Percentiles rank a stretch among this genome's conserved stretches.
Conservation (phyloP, 2,797 vertebrate genomes). For the Hypotaenidia philippensis region DNA sequence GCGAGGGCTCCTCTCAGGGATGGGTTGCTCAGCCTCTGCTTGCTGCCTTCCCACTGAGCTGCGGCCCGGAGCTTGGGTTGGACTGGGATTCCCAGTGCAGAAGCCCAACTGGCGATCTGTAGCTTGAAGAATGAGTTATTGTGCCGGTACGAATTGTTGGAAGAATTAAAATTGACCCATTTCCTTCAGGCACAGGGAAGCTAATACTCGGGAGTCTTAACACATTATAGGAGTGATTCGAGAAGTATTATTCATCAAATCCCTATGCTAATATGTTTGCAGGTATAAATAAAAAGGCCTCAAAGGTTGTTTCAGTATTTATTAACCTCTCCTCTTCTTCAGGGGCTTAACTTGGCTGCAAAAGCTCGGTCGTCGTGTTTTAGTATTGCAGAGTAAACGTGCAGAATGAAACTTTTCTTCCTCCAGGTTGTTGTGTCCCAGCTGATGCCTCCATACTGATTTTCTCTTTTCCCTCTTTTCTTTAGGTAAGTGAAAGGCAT, state of each 20-base stretch:
- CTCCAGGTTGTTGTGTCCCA: too few species aligned
- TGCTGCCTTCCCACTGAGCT: slow-evolving; percentile 8
- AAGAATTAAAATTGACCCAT: slow-evolving; percentile 70
- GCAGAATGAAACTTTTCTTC: too few species aligned
- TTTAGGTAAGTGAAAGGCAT: too few species aligned
- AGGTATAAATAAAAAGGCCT: slow-evolving; percentile 58
- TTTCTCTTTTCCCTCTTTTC: too few species aligned
- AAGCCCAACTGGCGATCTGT: slow-evolving; percentile 8
- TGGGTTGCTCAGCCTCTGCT: background rate
- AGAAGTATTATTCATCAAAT: slow-evolving; percentile 43
- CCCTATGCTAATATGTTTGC: slow-evolving; percentile 7
- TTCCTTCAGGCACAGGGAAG: slow-evolving; percentile 61
- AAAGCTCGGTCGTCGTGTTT: background rate
- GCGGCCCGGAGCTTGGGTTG: background rate
- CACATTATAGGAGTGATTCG: slow-evolving; percentile 11
- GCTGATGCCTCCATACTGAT: too few species aligned
- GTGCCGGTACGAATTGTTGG: slow-evolving; percentile 52
- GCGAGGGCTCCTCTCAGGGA: background rate
- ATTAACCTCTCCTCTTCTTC: slow-evolving; percentile 43
- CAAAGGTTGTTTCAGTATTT: slow-evolving; percentile 46
- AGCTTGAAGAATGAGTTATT: slow-evolving; percentile 46
- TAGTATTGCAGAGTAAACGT: too few species aligned
- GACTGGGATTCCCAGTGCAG: background rate
- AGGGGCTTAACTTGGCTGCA: background rate
- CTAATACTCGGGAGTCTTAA: slow-evolving; percentile 20